Evolutionary conservation across 1,140 invertebrate genomes (phyloP).

Genomic region (Macrostomum lignano): DNA sequence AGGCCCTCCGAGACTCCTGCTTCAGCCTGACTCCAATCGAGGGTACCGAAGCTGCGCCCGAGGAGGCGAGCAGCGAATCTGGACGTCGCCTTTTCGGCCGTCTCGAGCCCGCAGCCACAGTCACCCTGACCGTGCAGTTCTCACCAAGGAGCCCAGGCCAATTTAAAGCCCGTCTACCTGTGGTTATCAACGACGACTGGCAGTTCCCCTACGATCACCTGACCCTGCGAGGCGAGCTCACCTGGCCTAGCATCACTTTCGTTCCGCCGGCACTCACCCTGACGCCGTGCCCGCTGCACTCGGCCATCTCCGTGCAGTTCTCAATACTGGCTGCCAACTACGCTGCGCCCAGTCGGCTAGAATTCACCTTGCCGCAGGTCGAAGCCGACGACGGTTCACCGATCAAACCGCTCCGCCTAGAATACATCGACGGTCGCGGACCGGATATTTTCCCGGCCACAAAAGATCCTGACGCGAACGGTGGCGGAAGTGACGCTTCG

Average conservation of each 20-base stretch:
- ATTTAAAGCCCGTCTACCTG: constrained; percentile 15
- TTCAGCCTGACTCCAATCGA: too few relatives aligned
- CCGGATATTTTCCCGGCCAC: too few relatives aligned
- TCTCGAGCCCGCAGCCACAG: too few relatives aligned
- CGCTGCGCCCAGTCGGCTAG: too few relatives aligned
- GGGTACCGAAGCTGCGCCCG: too few relatives aligned
- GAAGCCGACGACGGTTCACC: constrained; percentile 20
- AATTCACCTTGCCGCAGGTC: too few relatives aligned
- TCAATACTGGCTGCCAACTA: constrained; percentile 16
- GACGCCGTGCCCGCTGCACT: constrained; percentile 20
- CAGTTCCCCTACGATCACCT: constrained; percentile 20
- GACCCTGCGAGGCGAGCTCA: constrained; percentile 14
- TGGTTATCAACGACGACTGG: constrained; percentile 16
- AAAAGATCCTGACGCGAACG: too few relatives aligned
- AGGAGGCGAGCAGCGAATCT: too few relatives aligned
- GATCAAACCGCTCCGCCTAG: constrained; percentile 14
- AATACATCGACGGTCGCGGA: constrained; percentile 14
- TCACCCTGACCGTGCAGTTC: too few relatives aligned
- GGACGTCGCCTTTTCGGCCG: too few relatives aligned
- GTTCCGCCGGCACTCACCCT: constrained; percentile 18
- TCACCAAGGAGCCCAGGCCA: constrained; percentile 13
- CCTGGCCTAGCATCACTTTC: constrained; percentile 19
- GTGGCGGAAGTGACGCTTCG: too few relatives aligned
- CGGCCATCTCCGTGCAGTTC: constrained; percentile 15
- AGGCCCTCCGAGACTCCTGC: too few relatives aligned